Conservation (phyloP, 2,113 vertebrate species). For the Melanotaenia duboulayi region DNA sequence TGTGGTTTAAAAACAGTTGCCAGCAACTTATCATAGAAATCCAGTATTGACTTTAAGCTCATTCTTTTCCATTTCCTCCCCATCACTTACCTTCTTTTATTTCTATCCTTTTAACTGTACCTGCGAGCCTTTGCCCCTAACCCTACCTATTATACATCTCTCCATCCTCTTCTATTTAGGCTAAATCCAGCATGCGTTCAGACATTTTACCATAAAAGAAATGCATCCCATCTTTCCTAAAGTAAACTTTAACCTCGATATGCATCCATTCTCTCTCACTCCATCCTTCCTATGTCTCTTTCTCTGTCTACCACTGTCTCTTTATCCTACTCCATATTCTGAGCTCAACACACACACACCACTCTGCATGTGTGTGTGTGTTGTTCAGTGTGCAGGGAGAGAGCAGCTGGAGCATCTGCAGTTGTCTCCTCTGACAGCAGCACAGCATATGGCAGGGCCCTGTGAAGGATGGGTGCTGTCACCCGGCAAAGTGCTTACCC, state of each 20-base stretch:
- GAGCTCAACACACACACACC: no score
- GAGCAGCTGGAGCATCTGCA: slow-evolving; percentile 83
- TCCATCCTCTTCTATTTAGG: not conserved
- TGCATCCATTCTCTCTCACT: slow-evolving; percentile 26
- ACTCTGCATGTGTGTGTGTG: slow-evolving; percentile 36
- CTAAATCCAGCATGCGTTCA: not conserved
- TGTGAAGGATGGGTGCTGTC: slow-evolving; percentile 87
- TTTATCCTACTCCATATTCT: slow-evolving; percentile 34
- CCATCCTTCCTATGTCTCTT: slow-evolving; percentile 25
- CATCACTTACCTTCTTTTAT: not conserved
- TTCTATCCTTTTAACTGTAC: no score
- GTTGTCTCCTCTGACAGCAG: slow-evolving; percentile 79
- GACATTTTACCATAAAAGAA: not conserved
- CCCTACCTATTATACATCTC: not conserved
- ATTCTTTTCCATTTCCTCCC: not conserved
- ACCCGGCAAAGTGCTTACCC: slow-evolving; percentile 82
- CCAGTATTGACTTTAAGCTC: not conserved
- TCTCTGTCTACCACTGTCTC: slow-evolving; percentile 48
- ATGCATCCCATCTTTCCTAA: slow-evolving; percentile 2
- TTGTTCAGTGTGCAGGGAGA: slow-evolving; percentile 50
- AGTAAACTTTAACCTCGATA: slow-evolving; percentile 15
- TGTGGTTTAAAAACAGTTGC: slow-evolving; percentile 3
- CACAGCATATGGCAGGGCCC: slow-evolving; percentile 82
- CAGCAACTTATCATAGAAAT: not conserved
- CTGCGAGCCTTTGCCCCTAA: not conserved